These are phyloP conservation scores for Troglohyphantes excavatus DNA, from an alignment of 2,888 invertebrate species.

Conservation along the genomic window DNA sequence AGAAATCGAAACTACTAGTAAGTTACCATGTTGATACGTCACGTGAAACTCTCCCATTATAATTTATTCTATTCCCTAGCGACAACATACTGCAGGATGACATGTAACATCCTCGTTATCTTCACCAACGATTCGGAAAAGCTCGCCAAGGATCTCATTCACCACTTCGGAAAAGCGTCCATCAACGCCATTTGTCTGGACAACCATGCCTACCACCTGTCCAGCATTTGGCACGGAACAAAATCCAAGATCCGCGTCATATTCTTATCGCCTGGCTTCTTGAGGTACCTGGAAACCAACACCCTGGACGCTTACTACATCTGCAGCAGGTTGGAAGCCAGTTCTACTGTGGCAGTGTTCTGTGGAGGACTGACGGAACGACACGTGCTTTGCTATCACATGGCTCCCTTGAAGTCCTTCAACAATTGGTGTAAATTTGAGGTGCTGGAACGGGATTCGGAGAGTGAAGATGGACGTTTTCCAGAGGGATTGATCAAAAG, in stretches of 20 bases:
- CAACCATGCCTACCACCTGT: background rate
- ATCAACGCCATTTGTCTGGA: slow-evolving; percentile 33
- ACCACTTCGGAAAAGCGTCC: background rate
- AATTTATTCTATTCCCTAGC: background rate
- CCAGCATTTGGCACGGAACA: background rate
- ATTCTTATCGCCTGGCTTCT: slow-evolving; percentile 54
- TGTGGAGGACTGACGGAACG: slow-evolving; percentile 15
- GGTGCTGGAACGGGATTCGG: background rate
- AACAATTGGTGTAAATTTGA: slow-evolving; percentile 50
- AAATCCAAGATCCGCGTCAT: slow-evolving; percentile 28
- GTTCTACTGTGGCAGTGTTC: slow-evolving; percentile 33
- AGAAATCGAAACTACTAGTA: no score
- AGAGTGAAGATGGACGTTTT: background rate
- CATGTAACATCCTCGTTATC: slow-evolving; percentile 16
- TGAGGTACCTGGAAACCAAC: slow-evolving; percentile 43
- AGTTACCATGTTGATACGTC: no score
- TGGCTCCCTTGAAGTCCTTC: slow-evolving; percentile 39
- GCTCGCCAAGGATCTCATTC: slow-evolving; percentile 23
- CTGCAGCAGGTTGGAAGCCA: slow-evolving; percentile 22
- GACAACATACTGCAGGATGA: background rate
- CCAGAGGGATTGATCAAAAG: slow-evolving; percentile 16
- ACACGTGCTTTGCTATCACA: slow-evolving; percentile 50
- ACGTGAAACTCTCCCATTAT: no score
- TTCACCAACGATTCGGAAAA: slow-evolving; percentile 36
- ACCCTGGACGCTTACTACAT: slow-evolving; percentile 27